Percentiles rank a stretch among this genome's conserved stretches.
Evolutionary conservation across 2,888 invertebrate genomes (phyloP).

Genomic region (Agrochola circellaris): DNA sequence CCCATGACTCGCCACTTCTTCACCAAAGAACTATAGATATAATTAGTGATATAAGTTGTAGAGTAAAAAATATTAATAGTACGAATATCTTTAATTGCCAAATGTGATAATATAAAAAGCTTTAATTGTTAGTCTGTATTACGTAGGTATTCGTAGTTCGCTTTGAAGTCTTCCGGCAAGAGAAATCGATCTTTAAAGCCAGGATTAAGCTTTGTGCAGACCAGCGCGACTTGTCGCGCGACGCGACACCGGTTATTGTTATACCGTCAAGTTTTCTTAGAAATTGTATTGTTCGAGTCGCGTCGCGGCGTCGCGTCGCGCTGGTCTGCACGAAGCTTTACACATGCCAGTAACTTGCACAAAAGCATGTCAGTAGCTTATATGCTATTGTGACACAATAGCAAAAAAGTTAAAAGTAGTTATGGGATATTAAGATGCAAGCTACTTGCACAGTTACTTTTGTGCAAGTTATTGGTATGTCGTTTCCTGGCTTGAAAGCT

Average conservation of each 20-base stretch:
- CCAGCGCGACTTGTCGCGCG: no score
- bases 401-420: neutral
- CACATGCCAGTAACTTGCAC: no score
- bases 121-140: slow-evolving; percentile 33
- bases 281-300: no score
- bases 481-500: no score
- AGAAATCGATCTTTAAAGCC: neutral
- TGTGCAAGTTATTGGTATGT: neutral
- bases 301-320: no score
- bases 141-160: neutral
- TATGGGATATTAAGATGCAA: neutral
- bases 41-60: slow-evolving; percentile 64
- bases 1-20: slow-evolving; percentile 67
- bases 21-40: slow-evolving; percentile 61
- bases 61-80: slow-evolving; percentile 50
- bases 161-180: slow-evolving; percentile 50
- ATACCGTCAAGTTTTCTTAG: no score
- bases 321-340: no score
- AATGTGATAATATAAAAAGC: slow-evolving; percentile 59
- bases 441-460: neutral
- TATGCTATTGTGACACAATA: no score
- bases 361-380: no score
- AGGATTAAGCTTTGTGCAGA: no score
- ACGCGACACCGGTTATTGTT: no score
- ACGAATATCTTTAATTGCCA: slow-evolving; percentile 60